phyloP scores from a whole-genome alignment of 2,113 vertebrate species.

The Odocoileus virginianus region DNA sequence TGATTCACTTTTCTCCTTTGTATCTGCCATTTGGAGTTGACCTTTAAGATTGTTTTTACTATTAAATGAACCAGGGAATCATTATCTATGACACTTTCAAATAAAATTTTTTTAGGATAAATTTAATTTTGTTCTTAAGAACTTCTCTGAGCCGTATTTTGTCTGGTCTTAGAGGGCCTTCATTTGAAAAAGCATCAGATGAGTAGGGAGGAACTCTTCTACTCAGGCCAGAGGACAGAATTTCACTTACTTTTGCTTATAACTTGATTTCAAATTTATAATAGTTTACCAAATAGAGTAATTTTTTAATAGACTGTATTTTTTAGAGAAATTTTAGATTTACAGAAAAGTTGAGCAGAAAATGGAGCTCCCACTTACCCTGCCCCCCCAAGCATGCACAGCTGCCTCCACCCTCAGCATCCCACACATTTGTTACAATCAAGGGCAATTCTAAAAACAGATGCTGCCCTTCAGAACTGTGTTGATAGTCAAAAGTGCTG shows the following conservation, averaged over 20 bases:
- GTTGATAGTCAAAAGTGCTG: background rate
- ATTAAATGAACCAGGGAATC: background rate
- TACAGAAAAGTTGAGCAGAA: background rate
- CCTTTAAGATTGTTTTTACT: background rate
- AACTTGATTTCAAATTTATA: background rate
- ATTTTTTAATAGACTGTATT: background rate
- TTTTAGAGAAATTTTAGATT: background rate
- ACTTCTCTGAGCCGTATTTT: background rate
- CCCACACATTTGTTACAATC: background rate
- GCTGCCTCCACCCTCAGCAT: background rate
- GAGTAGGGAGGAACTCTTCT: background rate
- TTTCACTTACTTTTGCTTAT: background rate
- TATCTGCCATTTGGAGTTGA: background rate
- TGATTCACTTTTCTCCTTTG: background rate
- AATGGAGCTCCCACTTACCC: background rate
- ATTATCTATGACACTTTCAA: background rate
- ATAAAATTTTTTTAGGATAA: background rate
- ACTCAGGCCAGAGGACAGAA: background rate
- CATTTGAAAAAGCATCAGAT: background rate
- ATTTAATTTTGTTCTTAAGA: slow-evolving; percentile 2
- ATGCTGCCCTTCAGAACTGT: background rate
- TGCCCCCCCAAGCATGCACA: rapidly evolving
- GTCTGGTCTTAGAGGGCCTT: background rate
- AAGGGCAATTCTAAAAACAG: background rate
- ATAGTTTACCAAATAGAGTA: background rate